Conservation (phyloP, 2,113 vertebrate species). For the Scartelaos histophorus region DNA sequence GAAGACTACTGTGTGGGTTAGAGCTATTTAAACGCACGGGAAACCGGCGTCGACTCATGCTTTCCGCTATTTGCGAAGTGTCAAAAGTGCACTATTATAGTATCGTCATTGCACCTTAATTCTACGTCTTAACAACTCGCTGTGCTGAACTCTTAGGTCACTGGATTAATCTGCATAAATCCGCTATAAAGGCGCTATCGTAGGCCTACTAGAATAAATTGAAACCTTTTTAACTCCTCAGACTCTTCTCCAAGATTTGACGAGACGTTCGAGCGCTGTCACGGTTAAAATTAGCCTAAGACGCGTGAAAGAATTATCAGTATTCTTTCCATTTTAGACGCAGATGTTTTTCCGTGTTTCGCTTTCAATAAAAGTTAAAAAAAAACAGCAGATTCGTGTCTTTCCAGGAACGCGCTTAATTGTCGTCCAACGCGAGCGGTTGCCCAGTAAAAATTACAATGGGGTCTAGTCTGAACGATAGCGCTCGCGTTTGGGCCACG, state of each 20-base stretch:
- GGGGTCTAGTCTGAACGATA: conserved; percentile 55
- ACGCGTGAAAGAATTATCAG: conserved; percentile 14
- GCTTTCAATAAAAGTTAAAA: conserved; percentile 27
- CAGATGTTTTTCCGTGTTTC: conserved; percentile 12
- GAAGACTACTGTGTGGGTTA: neutral
- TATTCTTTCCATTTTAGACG: conserved; percentile 10
- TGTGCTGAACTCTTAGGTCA: conserved; percentile 34
- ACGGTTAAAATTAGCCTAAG: conserved; percentile 33
- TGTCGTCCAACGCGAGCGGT: conserved; percentile 45
- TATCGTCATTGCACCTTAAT: conserved; percentile 23
- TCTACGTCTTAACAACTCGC: conserved; percentile 26
- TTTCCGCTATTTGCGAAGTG: conserved; percentile 22
- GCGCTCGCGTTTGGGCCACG: conserved; percentile 52
- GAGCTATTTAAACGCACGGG: conserved; percentile 15
- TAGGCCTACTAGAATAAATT: conserved; percentile 25
- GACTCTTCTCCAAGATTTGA: conserved; percentile 17
- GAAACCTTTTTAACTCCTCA: conserved; percentile 21
- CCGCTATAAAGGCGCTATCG: conserved; percentile 18
- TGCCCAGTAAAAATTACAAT: conserved; percentile 50
- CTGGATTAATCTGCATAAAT: conserved; percentile 58
- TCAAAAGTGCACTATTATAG: conserved; percentile 28
- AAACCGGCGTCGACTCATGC: conserved; percentile 13
- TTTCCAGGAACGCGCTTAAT: conserved; percentile 59
- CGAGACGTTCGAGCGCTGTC: neutral
- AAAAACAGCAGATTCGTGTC: conserved; percentile 29